Evolutionary conservation across 2,113 vertebrate genomes (phyloP).

Genomic region (Corythornis vintsioides): DNA sequence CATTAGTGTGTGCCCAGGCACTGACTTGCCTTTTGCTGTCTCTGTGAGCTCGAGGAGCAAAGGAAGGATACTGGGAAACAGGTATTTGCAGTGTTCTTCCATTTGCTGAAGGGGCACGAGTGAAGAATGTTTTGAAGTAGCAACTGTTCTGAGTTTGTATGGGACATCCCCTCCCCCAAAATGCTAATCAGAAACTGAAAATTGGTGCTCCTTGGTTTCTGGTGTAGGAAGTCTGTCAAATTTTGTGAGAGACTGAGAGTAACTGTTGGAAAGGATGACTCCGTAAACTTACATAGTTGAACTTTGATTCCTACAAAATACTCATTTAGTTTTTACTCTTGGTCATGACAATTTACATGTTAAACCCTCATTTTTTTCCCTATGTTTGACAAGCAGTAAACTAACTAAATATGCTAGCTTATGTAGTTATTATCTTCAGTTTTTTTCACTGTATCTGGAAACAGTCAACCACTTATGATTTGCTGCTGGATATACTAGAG

Average conservation of each 20-base stretch:
- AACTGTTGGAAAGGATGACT: background rate
- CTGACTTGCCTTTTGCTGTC: background rate
- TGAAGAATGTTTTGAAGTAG: background rate
- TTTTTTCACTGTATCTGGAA: conserved; percentile 68
- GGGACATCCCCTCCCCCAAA: background rate
- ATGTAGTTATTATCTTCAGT: conserved; percentile 29
- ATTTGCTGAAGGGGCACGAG: background rate
- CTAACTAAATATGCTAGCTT: conserved; percentile 57
- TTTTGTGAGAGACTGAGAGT: background rate
- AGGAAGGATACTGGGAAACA: background rate
- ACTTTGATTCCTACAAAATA: background rate
- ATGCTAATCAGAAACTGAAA: background rate
- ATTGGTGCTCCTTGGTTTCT: background rate
- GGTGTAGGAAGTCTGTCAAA: background rate
- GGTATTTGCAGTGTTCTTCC: background rate
- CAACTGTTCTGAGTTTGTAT: background rate
- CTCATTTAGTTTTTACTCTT: conserved; percentile 23
- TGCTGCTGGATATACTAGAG: conserved; percentile 68
- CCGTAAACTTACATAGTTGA: background rate
- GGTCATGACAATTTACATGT: conserved; percentile 36
- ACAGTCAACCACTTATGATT: conserved; percentile 64
- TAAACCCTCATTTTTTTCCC: conserved; percentile 42
- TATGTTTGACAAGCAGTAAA: conserved; percentile 54
- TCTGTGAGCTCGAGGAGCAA: background rate
- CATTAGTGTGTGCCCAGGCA: background rate